Evolutionary conservation across 2,797 vertebrate genomes (phyloP).

Genomic region (Karalla daura): DNA sequence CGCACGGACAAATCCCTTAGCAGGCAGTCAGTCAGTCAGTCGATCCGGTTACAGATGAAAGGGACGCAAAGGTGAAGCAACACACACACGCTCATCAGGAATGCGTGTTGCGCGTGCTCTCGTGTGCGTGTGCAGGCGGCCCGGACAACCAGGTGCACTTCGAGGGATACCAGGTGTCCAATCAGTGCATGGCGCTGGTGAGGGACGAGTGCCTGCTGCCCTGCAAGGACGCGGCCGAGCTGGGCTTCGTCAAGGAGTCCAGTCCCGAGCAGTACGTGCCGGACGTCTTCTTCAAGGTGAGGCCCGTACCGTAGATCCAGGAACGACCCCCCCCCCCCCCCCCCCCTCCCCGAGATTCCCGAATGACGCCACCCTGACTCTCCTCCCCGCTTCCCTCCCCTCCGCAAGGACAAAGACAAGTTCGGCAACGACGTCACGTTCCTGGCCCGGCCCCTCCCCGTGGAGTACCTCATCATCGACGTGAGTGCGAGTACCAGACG

Average conservation of each 20-base stretch:
- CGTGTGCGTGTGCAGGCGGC: slow-evolving; percentile 83
- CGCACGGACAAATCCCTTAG: too few relatives aligned
- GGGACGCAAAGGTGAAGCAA: too few relatives aligned
- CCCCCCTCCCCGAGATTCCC: too few relatives aligned
- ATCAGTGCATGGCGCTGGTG: slow-evolving; percentile 99
- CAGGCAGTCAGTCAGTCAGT: too few relatives aligned
- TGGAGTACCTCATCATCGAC: slow-evolving; percentile 98
- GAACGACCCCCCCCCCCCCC: too few relatives aligned
- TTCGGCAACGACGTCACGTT: slow-evolving; percentile 98
- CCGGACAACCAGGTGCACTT: slow-evolving; percentile 99
- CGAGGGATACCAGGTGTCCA: slow-evolving; percentile 98
- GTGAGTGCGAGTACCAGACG: slow-evolving; percentile 90
- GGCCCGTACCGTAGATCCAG: too few relatives aligned
- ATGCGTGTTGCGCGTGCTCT: too few relatives aligned
- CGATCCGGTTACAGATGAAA: too few relatives aligned
- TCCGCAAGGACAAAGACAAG: slow-evolving; percentile 93
- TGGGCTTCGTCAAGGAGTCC: slow-evolving; percentile 97
- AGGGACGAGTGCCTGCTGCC: slow-evolving; percentile 96
- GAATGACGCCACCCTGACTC: too few relatives aligned
- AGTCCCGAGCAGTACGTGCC: slow-evolving; percentile 98
- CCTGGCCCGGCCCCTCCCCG: slow-evolving; percentile 95
- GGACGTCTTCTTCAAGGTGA: slow-evolving; percentile 98
- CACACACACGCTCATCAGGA: too few relatives aligned
- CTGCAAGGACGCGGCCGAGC: slow-evolving; percentile 93
- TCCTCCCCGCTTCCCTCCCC: too few relatives aligned